Evolutionary conservation across 2,797 vertebrate species (phyloP), one percentile per base, ranked within the genome.

Genomic region (Benthosema pterotum): DNA sequence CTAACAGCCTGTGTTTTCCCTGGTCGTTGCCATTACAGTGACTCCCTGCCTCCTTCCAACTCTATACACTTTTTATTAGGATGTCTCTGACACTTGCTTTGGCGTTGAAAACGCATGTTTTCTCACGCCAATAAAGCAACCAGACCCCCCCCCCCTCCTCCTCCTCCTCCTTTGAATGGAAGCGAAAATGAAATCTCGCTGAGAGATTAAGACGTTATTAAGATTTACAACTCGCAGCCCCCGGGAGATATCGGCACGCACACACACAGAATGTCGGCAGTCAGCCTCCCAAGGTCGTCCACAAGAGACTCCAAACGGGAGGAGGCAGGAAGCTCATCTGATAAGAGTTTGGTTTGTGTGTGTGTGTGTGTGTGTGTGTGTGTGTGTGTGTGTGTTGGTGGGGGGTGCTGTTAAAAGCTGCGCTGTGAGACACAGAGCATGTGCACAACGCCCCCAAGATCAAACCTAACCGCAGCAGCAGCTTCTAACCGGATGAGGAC

Each of bases 311-410:
- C 78, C 75, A 61, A 78, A 75, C 66, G 5, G 74, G 78, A 83
- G 74, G 67, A 83, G 74, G 67, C 75, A 74, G 42, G 72, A 71
- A 76, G 77, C 79, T 80, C 83, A 84, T 89, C 84, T 86, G 88
- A 92, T 89, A 87, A 89, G 77, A 81, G 78, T 85, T 84, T 83
- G 83, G 83, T 75, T 6, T 6, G 32, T 6, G 32, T 0, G 8
- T 6, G 32, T 57, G 74, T 70, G 3, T 65, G 22, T 22, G 22
- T 22, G 22, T 16, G 75, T 49, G 48, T 6, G 32, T 6, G 32
- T 1, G 6, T 0, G 8, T 6, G 32, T 57, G 74, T 69, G 3
- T 65, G 22, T 6, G 32, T 6, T 6, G 6, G 32, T 0, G 8
- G 6, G 32, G 28, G 28, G n/a, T 11, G 28, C 62, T 85, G 80